Evolutionary conservation across 2,888 invertebrate genomes (phyloP).

Genomic region (Tipula unca): DNA sequence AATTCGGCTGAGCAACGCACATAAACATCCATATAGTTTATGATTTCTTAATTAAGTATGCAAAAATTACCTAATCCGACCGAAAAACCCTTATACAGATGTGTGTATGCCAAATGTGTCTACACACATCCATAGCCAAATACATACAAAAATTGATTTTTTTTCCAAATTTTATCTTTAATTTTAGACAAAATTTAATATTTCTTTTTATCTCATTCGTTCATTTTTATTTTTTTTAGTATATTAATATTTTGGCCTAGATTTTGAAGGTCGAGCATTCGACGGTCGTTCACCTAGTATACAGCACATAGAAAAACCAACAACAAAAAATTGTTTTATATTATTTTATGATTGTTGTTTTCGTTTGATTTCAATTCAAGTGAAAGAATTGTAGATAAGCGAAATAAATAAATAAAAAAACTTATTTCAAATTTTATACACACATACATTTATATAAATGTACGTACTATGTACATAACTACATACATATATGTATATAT

Average conservation of each 20-base stretch:
- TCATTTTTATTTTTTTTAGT: not conserved
- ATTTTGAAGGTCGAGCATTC: conserved; percentile 42
- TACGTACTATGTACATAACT: too few relatives aligned
- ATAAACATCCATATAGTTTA: too few relatives aligned
- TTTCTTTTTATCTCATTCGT: conserved; percentile 15
- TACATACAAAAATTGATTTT: not conserved
- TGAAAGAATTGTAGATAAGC: conserved; percentile 8
- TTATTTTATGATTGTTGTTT: conserved; percentile 14
- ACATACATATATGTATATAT: not conserved
- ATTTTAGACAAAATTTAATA: not conserved
- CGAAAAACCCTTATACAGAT: not conserved
- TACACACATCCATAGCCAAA: not conserved
- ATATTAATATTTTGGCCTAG: conserved; percentile 35
- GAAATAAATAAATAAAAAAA: conserved; percentile 1
- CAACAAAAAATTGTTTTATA: conserved; percentile 17
- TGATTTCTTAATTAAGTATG: not conserved
- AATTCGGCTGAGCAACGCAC: too few relatives aligned
- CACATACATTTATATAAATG: not conserved
- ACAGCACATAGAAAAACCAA: not conserved
- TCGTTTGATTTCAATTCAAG: not conserved
- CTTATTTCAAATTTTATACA: not conserved
- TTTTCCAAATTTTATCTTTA: not conserved
- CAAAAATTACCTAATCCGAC: not conserved
- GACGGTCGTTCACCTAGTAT: conserved; percentile 41
- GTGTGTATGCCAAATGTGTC: not conserved